Base-by-base conservation (phyloP, 2,888 invertebrate genomes). In the Busseola fusca region DNA sequence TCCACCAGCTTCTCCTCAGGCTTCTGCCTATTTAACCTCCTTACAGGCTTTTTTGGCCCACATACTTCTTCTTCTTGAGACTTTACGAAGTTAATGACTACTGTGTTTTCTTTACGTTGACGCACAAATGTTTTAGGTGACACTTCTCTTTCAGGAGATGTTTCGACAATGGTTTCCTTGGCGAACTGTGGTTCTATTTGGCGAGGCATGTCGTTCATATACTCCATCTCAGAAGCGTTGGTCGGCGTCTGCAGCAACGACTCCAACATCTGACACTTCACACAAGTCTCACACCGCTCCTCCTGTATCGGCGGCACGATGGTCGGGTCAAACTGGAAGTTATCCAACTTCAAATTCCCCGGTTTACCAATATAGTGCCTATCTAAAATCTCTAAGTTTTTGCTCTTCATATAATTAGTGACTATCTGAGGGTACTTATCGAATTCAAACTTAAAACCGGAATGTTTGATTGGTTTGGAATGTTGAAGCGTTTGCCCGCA, bases 391-490 rank as follows among this genome's bases (percentile, higher is more conserved):
- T 97, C 96, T 85, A 97, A 95, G 90, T 97, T 97, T 91, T 97
- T 97, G 90, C 97, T 97, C 92, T 97, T 97, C 97, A 97, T 97
- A 89, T 97, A 97, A 92, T 97, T 97, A 85, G 96, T 97, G 84
- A 97, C 97, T 90, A 97, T 97, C 90, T 97, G 97, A 45, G 97
- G 97, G 93, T 97, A 97, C 92, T 97, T 97, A 91, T 97, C 97
- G 88, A 97, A 97, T 90, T 97, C 97, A 89, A 97, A 97, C 92
- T 97, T 97, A 90, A 97, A 97, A 87, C 97, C 97, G 90, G 97
- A 97, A 96, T 97, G 96, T 94, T 96, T 96, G 87, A 96, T 97
- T 86, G 95, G 94, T 90, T 95, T 96, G 95, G 96, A 96, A 96
- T 96, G 96, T 94, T 96, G 94, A 89, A 95, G 95, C 87, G 93